These are phyloP conservation scores for Trichogramma pretiosum DNA, from an alignment of 1,140 invertebrate genomes.

Conservation along the genomic window DNA sequence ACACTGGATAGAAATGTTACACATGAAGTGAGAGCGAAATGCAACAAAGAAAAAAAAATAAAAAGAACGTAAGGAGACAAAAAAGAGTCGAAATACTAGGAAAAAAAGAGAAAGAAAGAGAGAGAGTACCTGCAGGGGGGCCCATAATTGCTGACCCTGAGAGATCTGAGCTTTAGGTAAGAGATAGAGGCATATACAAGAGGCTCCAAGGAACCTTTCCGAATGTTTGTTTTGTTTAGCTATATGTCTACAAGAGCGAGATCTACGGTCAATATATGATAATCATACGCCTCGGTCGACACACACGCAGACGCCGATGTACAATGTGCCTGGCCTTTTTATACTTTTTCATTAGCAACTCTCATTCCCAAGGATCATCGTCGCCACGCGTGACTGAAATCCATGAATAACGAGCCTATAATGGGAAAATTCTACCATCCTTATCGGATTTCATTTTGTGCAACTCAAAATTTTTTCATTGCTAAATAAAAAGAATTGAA, in stretches of 20 bases:
- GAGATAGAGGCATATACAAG: background rate
- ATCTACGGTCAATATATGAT: slow-evolving; percentile 47
- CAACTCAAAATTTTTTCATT: no score
- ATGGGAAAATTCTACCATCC: no score
- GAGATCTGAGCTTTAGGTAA: slow-evolving; percentile 29
- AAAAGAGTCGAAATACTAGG: slow-evolving; percentile 6
- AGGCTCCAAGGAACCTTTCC: slow-evolving; percentile 42
- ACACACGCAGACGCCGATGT: no score
- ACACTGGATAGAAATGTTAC: slow-evolving; percentile 13
- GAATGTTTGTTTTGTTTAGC: slow-evolving; percentile 48
- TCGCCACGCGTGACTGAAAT: no score
- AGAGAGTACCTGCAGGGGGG: slow-evolving; percentile 33
- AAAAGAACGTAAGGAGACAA: slow-evolving; percentile 6
- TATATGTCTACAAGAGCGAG: slow-evolving; percentile 45
- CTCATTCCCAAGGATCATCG: no score
- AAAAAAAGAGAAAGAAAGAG: slow-evolving; percentile 1
- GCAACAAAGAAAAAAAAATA: slow-evolving; percentile 8
- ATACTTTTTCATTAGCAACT: no score
- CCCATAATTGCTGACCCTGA: slow-evolving; percentile 47
- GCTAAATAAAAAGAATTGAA: no score
- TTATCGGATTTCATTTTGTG: no score
- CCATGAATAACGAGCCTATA: no score
- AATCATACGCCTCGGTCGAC: slow-evolving; percentile 36
- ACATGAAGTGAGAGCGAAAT: background rate
- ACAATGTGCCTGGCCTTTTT: no score